Percentiles rank a stretch among this genome's conserved stretches.
Conservation (phyloP, 1,140 invertebrate species). For the Marisa cornuarietis region DNA sequence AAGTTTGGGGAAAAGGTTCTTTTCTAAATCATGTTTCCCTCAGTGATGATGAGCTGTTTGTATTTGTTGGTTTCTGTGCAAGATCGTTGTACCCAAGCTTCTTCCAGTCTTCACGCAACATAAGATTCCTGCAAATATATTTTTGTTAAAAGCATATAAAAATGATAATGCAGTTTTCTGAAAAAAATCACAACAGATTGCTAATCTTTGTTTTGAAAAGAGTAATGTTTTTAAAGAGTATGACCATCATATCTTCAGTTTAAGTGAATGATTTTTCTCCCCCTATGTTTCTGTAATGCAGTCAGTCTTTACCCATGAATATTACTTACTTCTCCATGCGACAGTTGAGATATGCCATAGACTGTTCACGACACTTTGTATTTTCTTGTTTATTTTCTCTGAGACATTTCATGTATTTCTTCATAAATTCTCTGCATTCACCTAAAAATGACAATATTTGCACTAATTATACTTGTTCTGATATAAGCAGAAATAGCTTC, state of each 20-base stretch:
- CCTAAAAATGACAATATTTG: conserved; percentile 21
- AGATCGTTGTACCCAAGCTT: conserved; percentile 76
- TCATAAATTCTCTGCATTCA: conserved; percentile 85
- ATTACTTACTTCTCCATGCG: conserved; percentile 83
- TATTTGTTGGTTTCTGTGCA: conserved; percentile 1
- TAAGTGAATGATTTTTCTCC: too few relatives aligned
- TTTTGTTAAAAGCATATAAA: too few relatives aligned
- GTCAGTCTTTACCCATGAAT: too few relatives aligned
- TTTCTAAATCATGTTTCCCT: background rate
- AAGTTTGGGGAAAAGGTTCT: background rate
- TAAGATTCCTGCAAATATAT: conserved; percentile 71
- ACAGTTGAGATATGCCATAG: conserved; percentile 88
- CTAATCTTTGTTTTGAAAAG: too few relatives aligned
- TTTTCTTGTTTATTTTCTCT: conserved; percentile 79
- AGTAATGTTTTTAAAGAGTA: too few relatives aligned
- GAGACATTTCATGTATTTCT: conserved; percentile 90
- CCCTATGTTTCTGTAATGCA: too few relatives aligned
- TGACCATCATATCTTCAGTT: too few relatives aligned
- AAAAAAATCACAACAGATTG: too few relatives aligned
- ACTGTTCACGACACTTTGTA: conserved; percentile 78
- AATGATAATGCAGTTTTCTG: too few relatives aligned
- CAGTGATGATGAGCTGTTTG: background rate
- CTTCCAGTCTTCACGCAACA: conserved; percentile 90
- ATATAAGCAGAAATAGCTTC: too few relatives aligned
- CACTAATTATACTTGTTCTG: too few relatives aligned